These are phyloP conservation scores for Neolamprologus fasciatus DNA, from an alignment of 2,113 vertebrate species.

Conservation along the genomic window DNA sequence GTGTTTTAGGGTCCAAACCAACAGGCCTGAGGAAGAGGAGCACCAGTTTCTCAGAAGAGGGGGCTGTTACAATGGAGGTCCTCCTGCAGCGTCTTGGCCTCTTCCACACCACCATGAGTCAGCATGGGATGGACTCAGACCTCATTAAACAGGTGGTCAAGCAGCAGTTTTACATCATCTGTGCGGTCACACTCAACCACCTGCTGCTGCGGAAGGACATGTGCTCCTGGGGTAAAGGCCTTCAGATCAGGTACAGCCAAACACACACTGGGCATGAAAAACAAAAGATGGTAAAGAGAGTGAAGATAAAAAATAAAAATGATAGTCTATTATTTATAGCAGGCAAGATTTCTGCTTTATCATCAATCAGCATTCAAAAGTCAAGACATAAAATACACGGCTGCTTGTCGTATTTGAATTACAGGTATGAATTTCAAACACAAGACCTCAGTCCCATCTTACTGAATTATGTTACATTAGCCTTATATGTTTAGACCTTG, in stretches of 20 bases:
- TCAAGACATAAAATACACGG: neutral
- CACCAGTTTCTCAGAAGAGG: slow-evolving; percentile 78
- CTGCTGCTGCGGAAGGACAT: slow-evolving; percentile 95
- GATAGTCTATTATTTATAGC: neutral
- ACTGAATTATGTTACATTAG: neutral
- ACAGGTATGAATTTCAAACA: neutral
- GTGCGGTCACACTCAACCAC: slow-evolving; percentile 86
- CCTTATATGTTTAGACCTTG: neutral
- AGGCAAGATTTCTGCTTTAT: neutral
- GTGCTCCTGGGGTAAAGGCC: slow-evolving; percentile 98
- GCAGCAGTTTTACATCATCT: slow-evolving; percentile 92
- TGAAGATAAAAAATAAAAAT: neutral
- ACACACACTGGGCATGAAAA: neutral
- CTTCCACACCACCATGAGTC: slow-evolving; percentile 84
- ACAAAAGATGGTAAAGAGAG: neutral
- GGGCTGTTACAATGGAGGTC: slow-evolving; percentile 82
- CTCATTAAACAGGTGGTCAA: slow-evolving; percentile 86
- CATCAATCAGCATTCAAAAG: neutral
- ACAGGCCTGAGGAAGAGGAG: slow-evolving; percentile 89
- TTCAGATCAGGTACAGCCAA: slow-evolving; percentile 87
- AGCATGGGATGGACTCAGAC: slow-evolving; percentile 84
- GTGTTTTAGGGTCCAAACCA: slow-evolving; percentile 88
- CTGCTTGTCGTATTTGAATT: neutral
- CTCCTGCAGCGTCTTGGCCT: slow-evolving; percentile 83
- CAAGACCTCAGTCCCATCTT: neutral